Base-by-base conservation (phyloP, 1,140 invertebrate genomes). In the Acromyrmex heyeri region DNA sequence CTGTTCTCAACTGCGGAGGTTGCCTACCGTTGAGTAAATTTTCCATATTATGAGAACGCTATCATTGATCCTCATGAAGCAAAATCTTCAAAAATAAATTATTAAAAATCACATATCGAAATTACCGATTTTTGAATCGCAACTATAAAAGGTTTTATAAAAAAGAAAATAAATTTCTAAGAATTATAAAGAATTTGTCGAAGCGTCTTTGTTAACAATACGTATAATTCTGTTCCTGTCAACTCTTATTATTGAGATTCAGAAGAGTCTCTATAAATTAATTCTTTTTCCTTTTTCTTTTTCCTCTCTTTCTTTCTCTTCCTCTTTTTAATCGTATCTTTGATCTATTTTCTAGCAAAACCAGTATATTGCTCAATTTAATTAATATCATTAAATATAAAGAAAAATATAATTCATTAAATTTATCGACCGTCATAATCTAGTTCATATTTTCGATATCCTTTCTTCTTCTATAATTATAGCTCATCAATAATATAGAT, bases 11-110 rank as follows among this genome's bases (percentile, higher is more conserved):
- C 38, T 14, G 14, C 64, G 18, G 48, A 67, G 44, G 48, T 34
- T 67, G n/a, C 16, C 61, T 69, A 67, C 4, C 62, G 44, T 69
- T 69, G 18, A 38, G 55, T 83, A 44, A 18, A 81, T 70, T 81
- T 81, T 70, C 64, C 50, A 18, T 53, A 44, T 57, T 70, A 81
- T 16, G 6, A 14, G n/a, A 18, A 79, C 62, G 27, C 69, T 69
- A 57, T 79, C 69, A 73, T 83, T 21, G 77, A 44, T 27, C 34
- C 64, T 57, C 27, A 18, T 57, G 30, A 44, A 27, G 27, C 62
- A 16, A 24, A 69, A 55, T 69, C 14, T 27, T 50, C 38, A 53
- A 44, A 34, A 34, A 79, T 21, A 14, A n/a, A 65, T 8, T 59
- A 18, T 34, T 44, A 59, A 24, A 62, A 77, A 30, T 38, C 24